Conservation (phyloP, 2,888 invertebrate species). For the Glaucopsyche alexis region DNA sequence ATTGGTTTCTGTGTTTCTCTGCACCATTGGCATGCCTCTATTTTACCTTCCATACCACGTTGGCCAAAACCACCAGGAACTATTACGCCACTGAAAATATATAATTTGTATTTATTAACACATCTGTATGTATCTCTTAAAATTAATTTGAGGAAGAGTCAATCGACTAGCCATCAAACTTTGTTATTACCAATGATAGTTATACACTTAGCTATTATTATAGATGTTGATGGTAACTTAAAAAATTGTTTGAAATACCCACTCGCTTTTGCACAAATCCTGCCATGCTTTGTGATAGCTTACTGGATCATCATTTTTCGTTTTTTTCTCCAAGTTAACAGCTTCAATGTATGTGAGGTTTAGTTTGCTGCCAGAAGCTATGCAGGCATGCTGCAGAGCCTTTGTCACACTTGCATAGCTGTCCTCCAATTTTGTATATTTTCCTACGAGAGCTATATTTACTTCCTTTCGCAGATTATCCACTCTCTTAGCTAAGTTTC, state of each 20-base stretch:
- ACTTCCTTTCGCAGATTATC: slow-evolving; percentile 92
- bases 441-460: slow-evolving; percentile 95
- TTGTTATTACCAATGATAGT: too few relatives aligned
- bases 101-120: too few relatives aligned
- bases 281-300: slow-evolving; percentile 97
- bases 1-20: slow-evolving; percentile 93
- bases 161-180: too few relatives aligned
- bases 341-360: slow-evolving; percentile 95
- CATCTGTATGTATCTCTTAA: too few relatives aligned
- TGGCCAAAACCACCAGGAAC: slow-evolving; percentile 99
- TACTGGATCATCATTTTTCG: slow-evolving; percentile 86
- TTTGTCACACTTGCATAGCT: slow-evolving; percentile 98
- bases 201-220: too few relatives aligned
- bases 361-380: slow-evolving; percentile 90
- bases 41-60: slow-evolving; percentile 97
- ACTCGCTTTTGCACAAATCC: slow-evolving; percentile 91
- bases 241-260: slow-evolving; percentile 56
- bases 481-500: slow-evolving; percentile 90
- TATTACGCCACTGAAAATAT: slow-evolving; percentile 87
- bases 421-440: slow-evolving; percentile 97
- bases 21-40: slow-evolving; percentile 96
- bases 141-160: too few relatives aligned
- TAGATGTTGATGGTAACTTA: too few relatives aligned
- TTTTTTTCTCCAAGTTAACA: slow-evolving; percentile 89
- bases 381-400: slow-evolving; percentile 95